Percentiles rank a stretch among this genome's conserved stretches.
These are phyloP conservation scores for Lycocerus yunnanus DNA, from an alignment of 2,888 invertebrate genomes.

Conservation along the genomic window DNA sequence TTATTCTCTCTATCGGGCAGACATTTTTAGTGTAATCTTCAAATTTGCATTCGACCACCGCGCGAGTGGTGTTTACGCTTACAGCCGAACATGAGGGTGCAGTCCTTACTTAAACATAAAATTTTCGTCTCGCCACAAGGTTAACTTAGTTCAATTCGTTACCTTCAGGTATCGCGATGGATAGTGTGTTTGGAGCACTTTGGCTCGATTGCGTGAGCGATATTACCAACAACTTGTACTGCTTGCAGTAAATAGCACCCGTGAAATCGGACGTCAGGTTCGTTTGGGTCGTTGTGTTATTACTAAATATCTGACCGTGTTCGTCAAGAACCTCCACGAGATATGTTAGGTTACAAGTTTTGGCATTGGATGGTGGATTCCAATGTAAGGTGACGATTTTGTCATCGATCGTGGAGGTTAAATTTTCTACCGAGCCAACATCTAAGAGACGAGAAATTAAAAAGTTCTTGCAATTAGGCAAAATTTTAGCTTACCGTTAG, in stretches of 20 bases:
- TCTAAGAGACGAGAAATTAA: not conserved
- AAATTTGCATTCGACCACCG: constrained; percentile 7
- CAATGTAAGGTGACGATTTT: not conserved
- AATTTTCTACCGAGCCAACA: not conserved
- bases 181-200: not conserved
- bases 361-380: not conserved
- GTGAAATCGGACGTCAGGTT: not conserved
- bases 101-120: constrained; percentile 17
- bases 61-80: constrained; percentile 1
- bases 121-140: not conserved
- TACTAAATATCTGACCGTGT: not conserved
- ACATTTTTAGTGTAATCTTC: constrained; percentile 12
- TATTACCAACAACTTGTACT: not conserved
- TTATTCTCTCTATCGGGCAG: constrained; percentile 13
- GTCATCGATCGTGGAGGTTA: not conserved
- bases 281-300: not conserved
- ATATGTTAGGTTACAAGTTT: not conserved
- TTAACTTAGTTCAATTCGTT: not conserved
- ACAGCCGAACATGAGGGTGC: constrained; percentile 9
- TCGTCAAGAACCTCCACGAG: not conserved
- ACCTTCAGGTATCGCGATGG: not conserved
- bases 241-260: not conserved
- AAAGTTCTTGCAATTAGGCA: not conserved
- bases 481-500: not conserved
- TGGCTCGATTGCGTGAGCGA: not conserved